Base-by-base conservation (phyloP, 1,140 invertebrate species). In the Campoletis sonorensis region DNA sequence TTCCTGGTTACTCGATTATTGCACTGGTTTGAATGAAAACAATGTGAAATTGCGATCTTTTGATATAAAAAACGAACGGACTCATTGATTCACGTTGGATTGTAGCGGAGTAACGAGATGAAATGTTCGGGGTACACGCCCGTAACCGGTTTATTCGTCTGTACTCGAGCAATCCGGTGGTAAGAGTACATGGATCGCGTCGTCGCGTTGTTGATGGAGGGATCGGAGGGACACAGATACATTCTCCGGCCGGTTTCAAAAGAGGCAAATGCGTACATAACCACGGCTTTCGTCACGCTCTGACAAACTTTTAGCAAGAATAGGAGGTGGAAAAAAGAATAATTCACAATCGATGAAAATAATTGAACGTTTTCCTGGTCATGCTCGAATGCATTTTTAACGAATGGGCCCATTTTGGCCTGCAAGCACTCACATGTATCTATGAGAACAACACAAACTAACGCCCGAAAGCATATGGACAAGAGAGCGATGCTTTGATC, bases 321-420 rank as follows among this genome's bases (percentile, higher is more conserved):
- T 77, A 61, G 54, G 11, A 26, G 61, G 23, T 26, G 23, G 61
- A 64, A 26, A 61, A 64, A 64, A 64, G 61, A 27, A 27, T 45
- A 23, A 54, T 51, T 40, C 45, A 18, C 51, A 15, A 77, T 77
- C 73, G 51, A 77, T 15, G 54, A 77, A 54, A 33, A 70, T 77
- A 77, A 77, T 77, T 77, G 51, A 77, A 77, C 45, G 45, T 77
- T 77, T 77, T 18, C 73, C 26, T 37, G 0, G 26, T 75, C 72
- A 75, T 58, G 72, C 72, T 75, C 49, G 49, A 58, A 23, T 75
- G 27, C 51, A 75, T 49, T 75, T 75, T 75, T 75, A 49, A 49
- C 72, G 45, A 23, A 75, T 49, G 21, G 26, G 72, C 13, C 3
- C 54, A 58, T n/a, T 58, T 58, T n/a, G 21, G 21, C 54, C 40